Percentiles rank a stretch among this genome's conserved stretches.
Conservation (phyloP, 1,140 invertebrate species). For the Venturia canescens region DNA sequence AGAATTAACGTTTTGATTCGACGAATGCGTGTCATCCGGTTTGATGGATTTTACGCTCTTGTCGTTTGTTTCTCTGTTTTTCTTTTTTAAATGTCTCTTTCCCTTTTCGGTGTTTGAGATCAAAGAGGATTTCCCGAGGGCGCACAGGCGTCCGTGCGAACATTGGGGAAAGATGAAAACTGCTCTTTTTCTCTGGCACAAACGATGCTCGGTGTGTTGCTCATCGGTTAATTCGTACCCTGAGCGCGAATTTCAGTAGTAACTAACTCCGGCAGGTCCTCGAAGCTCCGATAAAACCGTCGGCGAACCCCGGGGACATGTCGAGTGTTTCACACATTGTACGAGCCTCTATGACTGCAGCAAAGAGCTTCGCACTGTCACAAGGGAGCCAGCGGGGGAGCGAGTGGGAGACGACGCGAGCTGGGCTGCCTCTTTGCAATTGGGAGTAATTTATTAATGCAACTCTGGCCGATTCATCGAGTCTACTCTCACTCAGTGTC, state of each 20-base stretch:
- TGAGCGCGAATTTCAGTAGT: conserved; percentile 23
- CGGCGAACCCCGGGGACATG: background rate
- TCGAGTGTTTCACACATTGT: conserved; percentile 19
- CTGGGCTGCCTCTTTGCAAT: background rate
- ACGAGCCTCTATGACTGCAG: background rate
- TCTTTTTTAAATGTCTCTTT: background rate
- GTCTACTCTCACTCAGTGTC: background rate
- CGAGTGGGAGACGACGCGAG: background rate
- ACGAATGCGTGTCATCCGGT: background rate
- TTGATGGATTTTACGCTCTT: background rate
- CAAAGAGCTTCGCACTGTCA: background rate
- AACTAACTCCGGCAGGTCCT: background rate
- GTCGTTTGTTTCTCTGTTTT: background rate
- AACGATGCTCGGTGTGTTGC: background rate
- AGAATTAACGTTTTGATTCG: background rate
- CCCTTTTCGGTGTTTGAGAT: background rate
- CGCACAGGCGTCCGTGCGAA: background rate
- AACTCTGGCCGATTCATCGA: conserved; percentile 1
- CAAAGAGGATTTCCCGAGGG: background rate
- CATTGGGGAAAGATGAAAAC: conserved; percentile 5
- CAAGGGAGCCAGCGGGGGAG: background rate
- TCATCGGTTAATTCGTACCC: conserved; percentile 17
- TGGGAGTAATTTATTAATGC: conserved; percentile 12
- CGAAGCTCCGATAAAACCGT: background rate
- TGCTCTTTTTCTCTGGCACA: background rate